Conservation (phyloP, 2,113 vertebrate genomes). For the Lophotis ruficrista region DNA sequence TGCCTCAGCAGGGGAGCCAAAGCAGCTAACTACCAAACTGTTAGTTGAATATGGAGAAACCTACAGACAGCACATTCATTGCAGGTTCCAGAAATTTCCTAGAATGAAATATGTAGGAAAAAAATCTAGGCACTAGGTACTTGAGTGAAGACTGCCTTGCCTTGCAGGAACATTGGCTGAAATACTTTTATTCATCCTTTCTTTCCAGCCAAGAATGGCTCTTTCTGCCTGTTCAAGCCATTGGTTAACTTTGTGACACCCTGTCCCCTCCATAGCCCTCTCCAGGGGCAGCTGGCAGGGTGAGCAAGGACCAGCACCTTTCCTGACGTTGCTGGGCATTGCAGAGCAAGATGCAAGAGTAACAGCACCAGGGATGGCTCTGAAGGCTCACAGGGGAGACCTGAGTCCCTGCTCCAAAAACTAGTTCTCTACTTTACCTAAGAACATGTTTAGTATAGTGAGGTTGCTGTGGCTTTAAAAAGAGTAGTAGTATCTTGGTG, state of each 20-base stretch:
- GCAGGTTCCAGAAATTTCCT: not conserved
- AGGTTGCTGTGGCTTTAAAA: not conserved
- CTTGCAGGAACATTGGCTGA: not conserved
- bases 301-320: not conserved
- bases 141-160: not conserved
- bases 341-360: not conserved
- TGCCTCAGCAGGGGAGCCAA: not conserved
- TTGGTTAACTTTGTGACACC: not conserved
- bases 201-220: not conserved
- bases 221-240: not conserved
- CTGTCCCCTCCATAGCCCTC: accelerated
- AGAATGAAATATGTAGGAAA: not conserved
- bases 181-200: not conserved
- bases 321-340: not conserved
- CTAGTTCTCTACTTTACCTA: not conserved
- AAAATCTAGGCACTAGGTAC: not conserved
- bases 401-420: not conserved
- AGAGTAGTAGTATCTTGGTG: not conserved
- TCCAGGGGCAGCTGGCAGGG: accelerated
- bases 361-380: not conserved
- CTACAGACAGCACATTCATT: not conserved
- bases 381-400: not conserved
- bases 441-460: accelerated
- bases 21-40: not conserved
- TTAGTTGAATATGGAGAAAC: not conserved